Percentiles rank a stretch among this genome's conserved stretches.
phyloP scores from a whole-genome alignment of 2,113 vertebrate genomes.

The Ciconia boyciana region DNA sequence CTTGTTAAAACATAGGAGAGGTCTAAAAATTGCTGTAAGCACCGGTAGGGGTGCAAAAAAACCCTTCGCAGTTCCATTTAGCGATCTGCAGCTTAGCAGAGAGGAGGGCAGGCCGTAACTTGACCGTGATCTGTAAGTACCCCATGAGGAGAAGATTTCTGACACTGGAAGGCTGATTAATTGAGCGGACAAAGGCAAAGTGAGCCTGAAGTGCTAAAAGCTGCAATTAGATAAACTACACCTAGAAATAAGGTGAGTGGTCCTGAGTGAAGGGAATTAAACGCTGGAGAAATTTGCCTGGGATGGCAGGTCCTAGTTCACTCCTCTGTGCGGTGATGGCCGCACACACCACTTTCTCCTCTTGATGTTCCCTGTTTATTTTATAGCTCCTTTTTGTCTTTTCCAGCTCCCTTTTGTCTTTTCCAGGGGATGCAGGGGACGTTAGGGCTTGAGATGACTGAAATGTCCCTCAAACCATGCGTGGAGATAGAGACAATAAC shows the following conservation, averaged over 20 bases:
- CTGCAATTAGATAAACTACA: constrained; percentile 34
- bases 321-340: background rate
- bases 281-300: background rate
- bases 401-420: background rate
- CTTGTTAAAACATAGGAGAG: background rate
- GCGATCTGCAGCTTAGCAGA: constrained; percentile 3
- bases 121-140: background rate
- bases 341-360: background rate
- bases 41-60: background rate
- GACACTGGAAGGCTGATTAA: constrained; percentile 20
- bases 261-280: background rate
- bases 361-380: background rate
- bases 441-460: background rate
- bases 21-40: background rate
- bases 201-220: constrained; percentile 44
- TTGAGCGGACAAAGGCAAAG: background rate
- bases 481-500: background rate
- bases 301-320: background rate
- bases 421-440: background rate
- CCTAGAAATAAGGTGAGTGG: background rate
- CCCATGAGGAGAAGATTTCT: constrained; percentile 51
- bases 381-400: background rate
- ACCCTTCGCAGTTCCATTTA: background rate
- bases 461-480: background rate
- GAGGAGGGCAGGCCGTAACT: background rate